Evolutionary conservation across 2,797 vertebrate species (phyloP), one percentile per base, ranked within the genome.

Genomic region (Poecilia gillii): DNA sequence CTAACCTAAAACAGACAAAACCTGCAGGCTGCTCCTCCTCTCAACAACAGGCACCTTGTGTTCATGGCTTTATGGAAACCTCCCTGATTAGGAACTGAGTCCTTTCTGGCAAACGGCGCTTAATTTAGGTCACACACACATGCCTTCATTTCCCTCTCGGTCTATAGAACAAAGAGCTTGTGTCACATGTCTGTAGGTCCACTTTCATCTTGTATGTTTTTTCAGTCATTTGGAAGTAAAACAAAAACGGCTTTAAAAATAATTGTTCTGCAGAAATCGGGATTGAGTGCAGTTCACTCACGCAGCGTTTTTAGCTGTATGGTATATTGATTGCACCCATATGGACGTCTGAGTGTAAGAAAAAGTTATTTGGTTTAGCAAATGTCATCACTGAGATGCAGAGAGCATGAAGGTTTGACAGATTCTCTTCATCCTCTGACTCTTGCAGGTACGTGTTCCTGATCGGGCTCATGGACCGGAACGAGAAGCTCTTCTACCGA

Each of bases 401-500:
- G 71, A 81, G 81, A 72, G 87, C 88, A 83, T 81, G 82, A 68
- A 55, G 76, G 81, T 87, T 86, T 88, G 90, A 87, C 83, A 57
- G 51, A 68, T 72, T 31, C 28, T 59, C 64, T 41, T 41, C 8
- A 23, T 80, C 45, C 80, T 36, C 71, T 86, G 74, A 83, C 75
- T 20, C 90, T 82, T 72, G 28, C 94, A 99, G 99, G 92, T 99
- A 99, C 39, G 96, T 99, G 90, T 97, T 98, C 49, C 94, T 99
- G 92, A 99, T 99, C 97, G 96, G 96, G 80, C 97, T 99, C 90
- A 98, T 99, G 94, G 98, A 99, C 91, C 96, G 94, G 85, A 99
- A 97, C 25, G 99, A 99, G 94, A 99, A 99, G 90, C 97, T 99
- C 28, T 99, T 99, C 93, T 99, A 99, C 76, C 95, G 96, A 83